Percentiles rank a stretch among this genome's conserved stretches.
phyloP scores from a whole-genome alignment of 53 echinoderm and acorn worm genomes.

The Glandiceps talaboti region DNA sequence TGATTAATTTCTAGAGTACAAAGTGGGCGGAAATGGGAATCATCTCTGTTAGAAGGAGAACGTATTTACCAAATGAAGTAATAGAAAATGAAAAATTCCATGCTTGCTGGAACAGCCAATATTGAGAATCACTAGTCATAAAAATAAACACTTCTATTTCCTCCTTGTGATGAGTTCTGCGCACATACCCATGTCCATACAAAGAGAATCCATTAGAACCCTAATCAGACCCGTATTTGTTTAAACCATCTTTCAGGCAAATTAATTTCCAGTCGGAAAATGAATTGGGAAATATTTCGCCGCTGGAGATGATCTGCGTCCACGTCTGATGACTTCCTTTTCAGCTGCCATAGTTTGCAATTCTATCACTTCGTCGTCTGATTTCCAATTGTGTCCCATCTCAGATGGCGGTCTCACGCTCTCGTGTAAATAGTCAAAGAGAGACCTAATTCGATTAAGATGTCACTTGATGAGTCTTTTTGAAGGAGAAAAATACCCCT shows the following conservation, averaged over 20 bases:
- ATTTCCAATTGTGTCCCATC: background rate
- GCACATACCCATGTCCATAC: background rate
- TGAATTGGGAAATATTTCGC: background rate
- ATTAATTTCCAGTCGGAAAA: background rate
- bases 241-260: background rate
- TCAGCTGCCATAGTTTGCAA: background rate
- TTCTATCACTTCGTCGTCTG: background rate
- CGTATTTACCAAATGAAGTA: background rate
- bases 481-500: background rate
- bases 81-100: background rate
- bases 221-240: background rate
- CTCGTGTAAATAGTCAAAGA: background rate
- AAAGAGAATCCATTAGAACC: background rate
- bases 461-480: background rate
- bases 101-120: background rate
- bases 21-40: constrained; percentile 1
- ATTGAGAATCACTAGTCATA: background rate
- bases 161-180: background rate
- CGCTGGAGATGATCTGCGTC: background rate
- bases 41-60: background rate
- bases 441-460: background rate
- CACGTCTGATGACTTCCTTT: background rate
- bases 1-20: background rate
- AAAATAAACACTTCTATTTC: background rate
- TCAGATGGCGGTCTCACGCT: background rate